Conservation (phyloP, 2,113 vertebrate species). For the Megaceryle torquata region DNA sequence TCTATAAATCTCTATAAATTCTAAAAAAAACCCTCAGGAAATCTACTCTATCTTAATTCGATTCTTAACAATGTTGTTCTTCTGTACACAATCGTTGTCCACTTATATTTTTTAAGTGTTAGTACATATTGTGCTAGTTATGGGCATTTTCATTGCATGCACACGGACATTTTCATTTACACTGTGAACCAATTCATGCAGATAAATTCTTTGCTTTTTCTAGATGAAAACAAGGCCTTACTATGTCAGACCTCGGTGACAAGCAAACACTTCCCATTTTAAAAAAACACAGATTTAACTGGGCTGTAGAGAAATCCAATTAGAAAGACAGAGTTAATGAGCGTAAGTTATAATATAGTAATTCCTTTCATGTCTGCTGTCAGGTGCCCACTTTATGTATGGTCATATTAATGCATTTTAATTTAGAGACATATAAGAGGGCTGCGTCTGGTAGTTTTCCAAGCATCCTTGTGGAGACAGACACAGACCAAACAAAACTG, state of each 20-base stretch:
- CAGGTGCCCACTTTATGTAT: neutral
- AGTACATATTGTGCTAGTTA: neutral
- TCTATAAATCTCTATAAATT: no score
- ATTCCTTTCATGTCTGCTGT: neutral
- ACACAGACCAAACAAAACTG: neutral
- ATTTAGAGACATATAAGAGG: neutral
- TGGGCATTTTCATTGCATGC: neutral
- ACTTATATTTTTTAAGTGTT: neutral
- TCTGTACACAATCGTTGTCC: neutral
- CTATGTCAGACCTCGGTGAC: neutral
- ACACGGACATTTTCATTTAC: neutral
- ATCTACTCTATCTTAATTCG: neutral
- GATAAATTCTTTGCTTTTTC: neutral
- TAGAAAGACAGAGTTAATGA: neutral
- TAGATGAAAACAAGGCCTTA: neutral
- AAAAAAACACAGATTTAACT: neutral
- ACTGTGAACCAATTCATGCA: neutral
- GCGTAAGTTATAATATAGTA: neutral
- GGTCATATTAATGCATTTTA: neutral
- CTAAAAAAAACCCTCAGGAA: neutral
- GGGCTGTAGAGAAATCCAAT: neutral
- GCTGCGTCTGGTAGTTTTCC: neutral
- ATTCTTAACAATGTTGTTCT: neutral
- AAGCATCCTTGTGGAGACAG: neutral
- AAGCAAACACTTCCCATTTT: neutral